Percentiles rank a stretch among this genome's conserved stretches.
These are phyloP conservation scores for Rhea americana DNA, from an alignment of 2,113 vertebrate species.

Conservation along the genomic window DNA sequence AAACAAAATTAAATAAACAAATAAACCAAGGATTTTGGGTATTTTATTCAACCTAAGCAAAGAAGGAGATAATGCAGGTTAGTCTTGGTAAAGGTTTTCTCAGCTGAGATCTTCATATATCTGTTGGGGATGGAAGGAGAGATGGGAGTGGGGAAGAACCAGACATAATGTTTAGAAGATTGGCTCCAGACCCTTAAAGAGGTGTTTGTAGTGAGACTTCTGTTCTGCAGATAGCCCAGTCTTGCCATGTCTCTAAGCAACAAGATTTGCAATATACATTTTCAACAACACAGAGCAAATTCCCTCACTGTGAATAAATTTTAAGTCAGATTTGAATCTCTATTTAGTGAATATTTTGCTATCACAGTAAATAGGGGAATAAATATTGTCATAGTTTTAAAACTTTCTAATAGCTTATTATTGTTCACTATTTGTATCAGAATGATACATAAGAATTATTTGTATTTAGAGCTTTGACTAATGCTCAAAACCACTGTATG, in stretches of 20 bases:
- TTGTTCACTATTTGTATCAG: not conserved
- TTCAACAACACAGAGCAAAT: conserved; percentile 1
- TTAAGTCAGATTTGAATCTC: not conserved
- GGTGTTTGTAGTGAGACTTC: not conserved
- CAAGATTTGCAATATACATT: conserved; percentile 23
- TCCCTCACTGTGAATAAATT: conserved; percentile 18
- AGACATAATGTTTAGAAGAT: not conserved
- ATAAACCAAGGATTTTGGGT: not conserved
- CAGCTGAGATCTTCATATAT: not conserved
- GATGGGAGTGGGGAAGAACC: not conserved
- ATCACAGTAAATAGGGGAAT: not conserved
- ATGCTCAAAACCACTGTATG: not conserved
- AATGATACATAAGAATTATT: not conserved
- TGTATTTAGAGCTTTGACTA: not conserved
- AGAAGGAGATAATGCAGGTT: not conserved
- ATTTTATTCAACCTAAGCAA: not conserved
- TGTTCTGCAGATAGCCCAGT: conserved; percentile 1
- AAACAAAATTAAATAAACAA: not conserved
- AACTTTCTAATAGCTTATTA: not conserved
- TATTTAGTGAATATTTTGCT: conserved; percentile 8
- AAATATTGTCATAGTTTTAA: not conserved
- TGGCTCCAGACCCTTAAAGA: conserved; percentile 10
- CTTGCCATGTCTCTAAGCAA: conserved; percentile 44
- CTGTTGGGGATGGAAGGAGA: not conserved
- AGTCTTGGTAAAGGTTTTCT: not conserved